A percentile compares a stretch with the other conserved stretches of the same genome.
phyloP scores from a whole-genome alignment of 2,888 invertebrate species.

The Cryptophagus acutangulus region DNA sequence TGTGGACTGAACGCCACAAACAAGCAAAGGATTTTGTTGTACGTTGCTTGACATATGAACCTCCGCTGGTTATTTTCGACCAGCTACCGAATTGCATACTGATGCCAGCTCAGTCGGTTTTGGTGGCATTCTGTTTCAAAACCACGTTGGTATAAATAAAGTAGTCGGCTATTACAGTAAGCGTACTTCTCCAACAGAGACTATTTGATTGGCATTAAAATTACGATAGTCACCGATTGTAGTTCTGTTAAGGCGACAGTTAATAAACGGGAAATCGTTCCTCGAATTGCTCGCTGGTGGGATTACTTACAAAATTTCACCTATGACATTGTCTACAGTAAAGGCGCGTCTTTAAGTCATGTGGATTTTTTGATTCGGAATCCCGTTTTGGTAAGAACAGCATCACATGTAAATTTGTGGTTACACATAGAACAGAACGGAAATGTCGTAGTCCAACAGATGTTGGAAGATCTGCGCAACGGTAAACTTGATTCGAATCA shows the following conservation, averaged over 20 bases:
- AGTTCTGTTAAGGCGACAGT: conserved; percentile 30
- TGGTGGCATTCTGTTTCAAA: conserved; percentile 31
- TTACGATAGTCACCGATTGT: conserved; percentile 37
- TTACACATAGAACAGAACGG: too few relatives aligned
- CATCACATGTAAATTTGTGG: too few relatives aligned
- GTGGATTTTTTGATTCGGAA: conserved; percentile 24
- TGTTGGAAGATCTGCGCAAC: too few relatives aligned
- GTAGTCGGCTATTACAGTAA: conserved; percentile 36
- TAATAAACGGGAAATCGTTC: conserved; percentile 31
- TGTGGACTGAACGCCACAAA: conserved; percentile 1
- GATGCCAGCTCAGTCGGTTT: conserved; percentile 28
- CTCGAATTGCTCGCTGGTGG: conserved; percentile 32
- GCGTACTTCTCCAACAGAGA: conserved; percentile 31
- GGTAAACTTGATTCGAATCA: too few relatives aligned
- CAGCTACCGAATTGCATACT: conserved; percentile 30
- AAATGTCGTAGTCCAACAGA: too few relatives aligned
- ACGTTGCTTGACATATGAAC: conserved; percentile 8
- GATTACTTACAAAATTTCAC: conserved; percentile 15
- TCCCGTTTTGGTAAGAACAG: conserved; percentile 12
- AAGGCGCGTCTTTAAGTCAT: conserved; percentile 17
- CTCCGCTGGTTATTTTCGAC: conserved; percentile 23
- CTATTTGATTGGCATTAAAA: conserved; percentile 32
- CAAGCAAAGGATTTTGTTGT: conserved; percentile 2
- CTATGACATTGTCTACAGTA: conserved; percentile 19
- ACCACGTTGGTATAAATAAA: conserved; percentile 21